These are phyloP conservation scores for Polypterus bichir DNA, from an alignment of 2,113 vertebrate species.

Conservation along the genomic window DNA sequence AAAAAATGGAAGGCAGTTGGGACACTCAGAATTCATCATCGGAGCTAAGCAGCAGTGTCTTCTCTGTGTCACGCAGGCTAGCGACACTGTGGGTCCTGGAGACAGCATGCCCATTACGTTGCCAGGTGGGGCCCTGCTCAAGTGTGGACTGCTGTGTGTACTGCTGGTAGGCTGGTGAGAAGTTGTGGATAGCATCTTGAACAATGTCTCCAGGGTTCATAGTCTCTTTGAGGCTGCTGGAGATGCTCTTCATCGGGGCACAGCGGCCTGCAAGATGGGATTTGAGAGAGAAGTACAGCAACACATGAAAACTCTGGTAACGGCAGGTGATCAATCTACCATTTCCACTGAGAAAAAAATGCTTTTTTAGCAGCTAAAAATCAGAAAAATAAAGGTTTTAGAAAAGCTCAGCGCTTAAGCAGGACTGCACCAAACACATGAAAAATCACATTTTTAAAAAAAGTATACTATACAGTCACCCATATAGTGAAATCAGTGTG, in stretches of 20 bases:
- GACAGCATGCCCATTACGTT: conserved; percentile 45
- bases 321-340: too few relatives aligned
- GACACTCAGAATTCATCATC: conserved; percentile 74
- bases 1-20: neutral
- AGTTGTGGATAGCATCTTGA: conserved; percentile 91
- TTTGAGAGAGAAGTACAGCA: neutral
- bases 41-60: conserved; percentile 83
- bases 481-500: too few relatives aligned
- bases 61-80: conserved; percentile 70
- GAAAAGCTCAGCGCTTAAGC: too few relatives aligned
- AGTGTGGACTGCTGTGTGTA: conserved; percentile 89
- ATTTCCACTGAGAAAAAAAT: too few relatives aligned
- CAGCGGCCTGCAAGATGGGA: conserved; percentile 60
- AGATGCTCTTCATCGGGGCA: conserved; percentile 94
- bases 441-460: too few relatives aligned
- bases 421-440: too few relatives aligned
- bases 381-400: too few relatives aligned
- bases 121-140: conserved; percentile 57
- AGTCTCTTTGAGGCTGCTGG: conserved; percentile 91
- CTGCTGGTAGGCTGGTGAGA: conserved; percentile 93
- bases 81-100: conserved; percentile 72
- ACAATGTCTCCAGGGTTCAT: conserved; percentile 91
- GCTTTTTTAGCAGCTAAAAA: too few relatives aligned
- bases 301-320: too few relatives aligned
- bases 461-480: too few relatives aligned